phyloP scores from a whole-genome alignment of 2,888 invertebrate species.

The Ephialtes manifestator region DNA sequence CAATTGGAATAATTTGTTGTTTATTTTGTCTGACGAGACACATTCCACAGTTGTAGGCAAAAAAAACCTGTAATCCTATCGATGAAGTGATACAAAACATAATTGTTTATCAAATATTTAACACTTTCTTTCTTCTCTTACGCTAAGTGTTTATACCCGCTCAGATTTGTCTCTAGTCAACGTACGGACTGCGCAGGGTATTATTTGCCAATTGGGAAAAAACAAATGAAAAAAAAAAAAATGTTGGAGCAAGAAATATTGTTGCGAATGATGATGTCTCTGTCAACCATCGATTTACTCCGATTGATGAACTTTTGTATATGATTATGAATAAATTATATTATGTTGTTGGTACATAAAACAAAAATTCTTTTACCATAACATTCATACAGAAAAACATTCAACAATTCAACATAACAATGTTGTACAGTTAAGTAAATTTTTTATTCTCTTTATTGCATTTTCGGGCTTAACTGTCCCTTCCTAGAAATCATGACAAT shows the following conservation, averaged over 20 bases:
- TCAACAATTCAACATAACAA: neutral
- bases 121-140: conserved; percentile 35
- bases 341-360: conserved; percentile 80
- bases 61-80: conserved; percentile 29
- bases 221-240: conserved; percentile 55
- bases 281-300: conserved; percentile 77
- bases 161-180: conserved; percentile 76
- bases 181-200: conserved; percentile 76
- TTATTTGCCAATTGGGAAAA: conserved; percentile 70
- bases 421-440: too few species aligned
- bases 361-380: conserved; percentile 5
- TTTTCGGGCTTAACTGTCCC: too few species aligned
- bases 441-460: too few species aligned
- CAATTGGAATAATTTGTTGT: conserved; percentile 67
- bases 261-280: conserved; percentile 77
- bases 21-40: conserved; percentile 71
- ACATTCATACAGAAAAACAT: neutral
- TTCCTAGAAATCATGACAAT: too few species aligned
- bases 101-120: conserved; percentile 12
- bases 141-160: conserved; percentile 66
- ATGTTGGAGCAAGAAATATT: conserved; percentile 70
- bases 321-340: conserved; percentile 84
- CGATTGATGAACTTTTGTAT: conserved; percentile 81
- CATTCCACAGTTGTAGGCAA: conserved; percentile 46
- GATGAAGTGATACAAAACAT: conserved; percentile 14